phyloP scores from a whole-genome alignment of 2,888 invertebrate species.

The Drosophila buzzatii region DNA sequence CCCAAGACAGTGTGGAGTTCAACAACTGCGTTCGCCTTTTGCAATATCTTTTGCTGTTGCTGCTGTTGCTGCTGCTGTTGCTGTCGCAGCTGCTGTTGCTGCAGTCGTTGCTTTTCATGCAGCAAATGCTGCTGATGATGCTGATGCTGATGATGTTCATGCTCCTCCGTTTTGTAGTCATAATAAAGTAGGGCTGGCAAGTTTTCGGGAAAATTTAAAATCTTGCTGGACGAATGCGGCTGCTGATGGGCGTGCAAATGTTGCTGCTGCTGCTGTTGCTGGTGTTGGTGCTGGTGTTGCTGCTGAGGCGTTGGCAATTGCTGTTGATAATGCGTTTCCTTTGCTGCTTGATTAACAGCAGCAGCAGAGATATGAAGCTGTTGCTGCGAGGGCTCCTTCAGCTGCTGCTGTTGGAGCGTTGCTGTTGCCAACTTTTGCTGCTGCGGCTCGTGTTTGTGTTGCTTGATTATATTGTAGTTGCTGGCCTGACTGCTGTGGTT shows the following conservation, averaged over 20 bases:
- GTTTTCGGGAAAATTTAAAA: constrained; percentile 84
- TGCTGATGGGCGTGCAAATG: constrained; percentile 52
- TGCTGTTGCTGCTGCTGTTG: constrained; percentile 21
- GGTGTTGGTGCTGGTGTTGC: constrained; percentile 41
- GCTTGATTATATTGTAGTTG: constrained; percentile 72
- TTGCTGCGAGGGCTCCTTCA: constrained; percentile 11
- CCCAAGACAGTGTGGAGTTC: constrained; percentile 49
- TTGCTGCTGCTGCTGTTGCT: constrained; percentile 67
- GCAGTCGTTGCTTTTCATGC: constrained; percentile 74
- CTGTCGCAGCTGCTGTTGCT: constrained; percentile 45
- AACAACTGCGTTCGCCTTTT: constrained; percentile 48
- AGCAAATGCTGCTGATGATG: constrained; percentile 82
- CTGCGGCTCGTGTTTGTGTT: constrained; percentile 69
- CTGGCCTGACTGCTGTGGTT: constrained; percentile 40
- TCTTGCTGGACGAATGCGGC: constrained; percentile 76
- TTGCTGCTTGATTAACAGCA: constrained; percentile 70
- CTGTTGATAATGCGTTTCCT: constrained; percentile 70
- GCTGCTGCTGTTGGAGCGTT: constrained; percentile 33
- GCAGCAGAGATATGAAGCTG: constrained; percentile 35
- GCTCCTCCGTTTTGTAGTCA: constrained; percentile 84
- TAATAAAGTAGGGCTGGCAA: constrained; percentile 84
- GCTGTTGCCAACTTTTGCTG: constrained; percentile 53
- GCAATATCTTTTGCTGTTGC: constrained; percentile 40
- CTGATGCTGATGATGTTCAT: constrained; percentile 83
- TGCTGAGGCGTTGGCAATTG: constrained; percentile 45